Percentiles rank a stretch among this genome's conserved stretches.
These are phyloP conservation scores for Magallana ariakensis DNA, from an alignment of 1,140 invertebrate species.

Conservation along the genomic window DNA sequence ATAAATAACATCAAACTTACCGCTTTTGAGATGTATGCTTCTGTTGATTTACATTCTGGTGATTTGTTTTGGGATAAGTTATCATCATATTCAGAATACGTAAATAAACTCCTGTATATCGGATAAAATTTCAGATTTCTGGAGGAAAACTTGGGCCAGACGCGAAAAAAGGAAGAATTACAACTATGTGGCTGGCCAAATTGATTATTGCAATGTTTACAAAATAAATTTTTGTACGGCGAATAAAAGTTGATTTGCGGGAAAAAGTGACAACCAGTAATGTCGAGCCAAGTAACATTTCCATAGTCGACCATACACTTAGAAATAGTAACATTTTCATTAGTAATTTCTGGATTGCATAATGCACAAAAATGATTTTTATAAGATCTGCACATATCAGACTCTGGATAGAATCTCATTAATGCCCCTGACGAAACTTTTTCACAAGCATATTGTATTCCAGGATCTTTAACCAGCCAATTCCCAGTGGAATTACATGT, in stretches of 20 bases:
- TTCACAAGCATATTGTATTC: not conserved
- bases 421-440: not conserved
- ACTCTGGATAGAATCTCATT: not conserved
- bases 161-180: too few relatives aligned
- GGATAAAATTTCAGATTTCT: not conserved
- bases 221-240: not conserved
- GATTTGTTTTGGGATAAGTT: too few relatives aligned
- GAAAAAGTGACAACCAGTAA: not conserved
- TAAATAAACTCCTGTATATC: not conserved
- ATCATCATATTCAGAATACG: too few relatives aligned
- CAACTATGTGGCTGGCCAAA: not conserved
- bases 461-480: not conserved
- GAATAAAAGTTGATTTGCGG: not conserved
- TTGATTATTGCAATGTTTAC: not conserved
- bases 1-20: too few relatives aligned
- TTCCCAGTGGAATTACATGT: not conserved
- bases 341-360: not conserved
- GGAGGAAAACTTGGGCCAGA: fast-evolving
- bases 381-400: not conserved
- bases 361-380: not conserved
- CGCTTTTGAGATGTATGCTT: too few relatives aligned
- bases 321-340: not conserved
- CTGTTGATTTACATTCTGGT: too few relatives aligned
- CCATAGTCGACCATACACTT: not conserved
- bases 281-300: not conserved